Percentiles rank a stretch among this genome's conserved stretches.
These are phyloP conservation scores for Cisticola juncidis DNA, from an alignment of 2,113 vertebrate genomes.

Conservation along the genomic window DNA sequence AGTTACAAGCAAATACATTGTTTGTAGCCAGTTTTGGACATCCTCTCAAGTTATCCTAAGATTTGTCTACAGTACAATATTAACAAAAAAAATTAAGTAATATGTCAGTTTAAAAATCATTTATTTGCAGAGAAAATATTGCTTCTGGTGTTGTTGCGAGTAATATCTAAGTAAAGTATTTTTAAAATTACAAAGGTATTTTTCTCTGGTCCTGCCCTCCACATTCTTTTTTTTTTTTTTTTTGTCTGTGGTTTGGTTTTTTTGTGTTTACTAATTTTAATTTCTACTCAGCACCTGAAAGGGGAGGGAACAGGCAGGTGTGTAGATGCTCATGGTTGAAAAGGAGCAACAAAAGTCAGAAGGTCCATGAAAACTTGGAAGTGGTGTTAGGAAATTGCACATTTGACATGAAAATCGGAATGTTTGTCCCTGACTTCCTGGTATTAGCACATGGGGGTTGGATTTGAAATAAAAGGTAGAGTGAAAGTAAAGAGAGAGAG, in stretches of 20 bases:
- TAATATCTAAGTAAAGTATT: not conserved
- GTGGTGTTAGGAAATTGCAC: not conserved
- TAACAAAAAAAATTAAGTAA: not conserved
- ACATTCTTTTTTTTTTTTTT: too few relatives aligned
- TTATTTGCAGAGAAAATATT: not conserved
- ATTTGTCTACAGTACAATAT: not conserved
- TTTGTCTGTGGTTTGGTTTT: not conserved
- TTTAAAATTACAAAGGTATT: accelerated
- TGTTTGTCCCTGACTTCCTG: not conserved
- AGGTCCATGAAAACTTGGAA: not conserved
- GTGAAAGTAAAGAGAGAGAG: not conserved
- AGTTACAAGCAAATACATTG: not conserved
- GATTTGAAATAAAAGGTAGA: not conserved
- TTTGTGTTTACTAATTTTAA: not conserved
- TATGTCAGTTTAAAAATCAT: not conserved
- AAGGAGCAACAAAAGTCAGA: not conserved
- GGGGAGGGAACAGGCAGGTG: not conserved
- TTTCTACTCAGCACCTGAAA: not conserved
- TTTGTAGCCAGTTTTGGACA: not conserved
- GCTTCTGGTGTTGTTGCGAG: not conserved
- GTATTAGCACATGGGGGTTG: not conserved
- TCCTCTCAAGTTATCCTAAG: not conserved
- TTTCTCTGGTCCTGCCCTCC: not conserved
- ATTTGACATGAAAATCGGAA: not conserved
- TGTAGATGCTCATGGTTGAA: not conserved